Conservation (phyloP, 1,140 invertebrate species). For the Macrosteles quadrilineatus region DNA sequence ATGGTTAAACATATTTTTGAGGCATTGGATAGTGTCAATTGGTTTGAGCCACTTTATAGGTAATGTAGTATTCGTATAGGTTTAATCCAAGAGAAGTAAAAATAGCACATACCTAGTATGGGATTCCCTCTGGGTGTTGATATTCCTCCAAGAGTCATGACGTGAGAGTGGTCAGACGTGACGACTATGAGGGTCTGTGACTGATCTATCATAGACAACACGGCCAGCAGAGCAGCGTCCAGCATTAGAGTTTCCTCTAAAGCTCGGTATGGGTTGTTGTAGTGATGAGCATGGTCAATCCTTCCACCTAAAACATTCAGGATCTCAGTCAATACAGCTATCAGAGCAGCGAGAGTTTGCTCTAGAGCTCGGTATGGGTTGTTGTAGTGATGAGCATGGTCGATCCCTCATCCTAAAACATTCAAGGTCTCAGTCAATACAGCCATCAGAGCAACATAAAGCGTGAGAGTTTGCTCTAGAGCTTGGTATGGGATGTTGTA, state of each 20-base stretch:
- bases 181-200: conserved; percentile 77
- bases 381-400: conserved; percentile 82
- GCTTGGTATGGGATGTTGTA: conserved; percentile 74
- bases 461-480: conserved; percentile 74
- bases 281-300: conserved; percentile 85
- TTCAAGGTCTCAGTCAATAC: conserved; percentile 68
- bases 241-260: conserved; percentile 77
- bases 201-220: conserved; percentile 65
- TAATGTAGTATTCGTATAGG: too few species aligned
- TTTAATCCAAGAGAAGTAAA: too few species aligned
- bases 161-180: conserved; percentile 81
- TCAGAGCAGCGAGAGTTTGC: conserved; percentile 73
- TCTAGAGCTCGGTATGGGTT: conserved; percentile 74
- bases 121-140: conserved; percentile 66
- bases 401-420: conserved; percentile 72
- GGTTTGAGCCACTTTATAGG: too few species aligned
- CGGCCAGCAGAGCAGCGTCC: conserved; percentile 69
- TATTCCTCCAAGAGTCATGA: conserved; percentile 74
- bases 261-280: conserved; percentile 72
- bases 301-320: conserved; percentile 68
- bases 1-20: too few species aligned
- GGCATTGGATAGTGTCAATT: too few species aligned
- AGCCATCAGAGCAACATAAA: conserved; percentile 67
- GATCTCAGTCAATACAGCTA: conserved; percentile 66
- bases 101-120: conserved; percentile 59